Conservation (phyloP, 2,888 invertebrate species). For the Anthophora plumipes region DNA sequence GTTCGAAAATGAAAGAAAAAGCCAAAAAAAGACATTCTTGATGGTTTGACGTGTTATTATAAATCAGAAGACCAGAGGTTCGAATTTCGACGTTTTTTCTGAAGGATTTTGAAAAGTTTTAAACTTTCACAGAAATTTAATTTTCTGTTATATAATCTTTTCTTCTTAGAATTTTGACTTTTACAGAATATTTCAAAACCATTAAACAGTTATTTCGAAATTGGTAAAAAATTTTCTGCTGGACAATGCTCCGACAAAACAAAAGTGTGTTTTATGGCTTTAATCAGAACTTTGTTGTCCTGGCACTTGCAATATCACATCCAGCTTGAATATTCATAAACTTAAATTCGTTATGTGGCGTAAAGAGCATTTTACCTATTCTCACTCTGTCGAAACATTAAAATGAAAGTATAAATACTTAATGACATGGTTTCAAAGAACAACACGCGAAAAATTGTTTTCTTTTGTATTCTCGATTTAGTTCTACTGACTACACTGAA, state of each 20-base stretch:
- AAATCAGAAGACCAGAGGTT: too few relatives aligned
- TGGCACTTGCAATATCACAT: slow-evolving; percentile 47
- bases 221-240: slow-evolving; percentile 22
- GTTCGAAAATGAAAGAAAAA: too few relatives aligned
- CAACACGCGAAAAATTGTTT: background rate
- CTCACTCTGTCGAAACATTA: background rate
- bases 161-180: background rate
- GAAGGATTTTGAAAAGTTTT: background rate
- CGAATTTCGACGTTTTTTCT: too few relatives aligned
- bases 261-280: slow-evolving; percentile 29
- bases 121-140: background rate
- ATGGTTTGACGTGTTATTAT: too few relatives aligned
- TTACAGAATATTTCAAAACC: background rate
- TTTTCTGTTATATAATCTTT: background rate
- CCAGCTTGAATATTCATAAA: slow-evolving; percentile 53
- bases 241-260: slow-evolving; percentile 14
- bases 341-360: slow-evolving; percentile 47
- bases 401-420: slow-evolving; percentile 9
- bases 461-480: background rate
- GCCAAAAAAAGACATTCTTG: too few relatives aligned
- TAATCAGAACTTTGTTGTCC: slow-evolving; percentile 52
- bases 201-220: slow-evolving; percentile 20
- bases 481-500: background rate
- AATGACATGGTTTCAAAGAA: background rate
- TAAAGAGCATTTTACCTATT: slow-evolving; percentile 36